Evolutionary conservation across 1,140 invertebrate genomes (phyloP).

Genomic region (Venturia canescens): DNA sequence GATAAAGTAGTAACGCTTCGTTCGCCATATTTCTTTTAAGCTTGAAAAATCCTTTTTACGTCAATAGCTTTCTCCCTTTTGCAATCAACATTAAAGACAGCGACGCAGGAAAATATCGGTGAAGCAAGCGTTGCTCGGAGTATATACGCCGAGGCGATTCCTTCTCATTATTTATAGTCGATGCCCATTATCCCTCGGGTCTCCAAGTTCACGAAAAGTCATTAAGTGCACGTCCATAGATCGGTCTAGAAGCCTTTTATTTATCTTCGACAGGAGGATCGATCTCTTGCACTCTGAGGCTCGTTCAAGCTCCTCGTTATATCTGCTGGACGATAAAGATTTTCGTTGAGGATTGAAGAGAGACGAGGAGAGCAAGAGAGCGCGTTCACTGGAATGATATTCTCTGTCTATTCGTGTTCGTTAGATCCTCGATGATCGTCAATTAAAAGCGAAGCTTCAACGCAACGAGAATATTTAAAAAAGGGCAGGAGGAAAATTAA

Average conservation of each 20-base stretch:
- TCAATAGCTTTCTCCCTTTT: not conserved
- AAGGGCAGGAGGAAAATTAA: not conserved
- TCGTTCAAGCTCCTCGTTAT: not conserved
- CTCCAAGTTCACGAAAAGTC: constrained; percentile 12
- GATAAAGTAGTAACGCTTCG: not conserved
- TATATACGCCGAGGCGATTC: too few relatives aligned
- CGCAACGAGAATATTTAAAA: not conserved
- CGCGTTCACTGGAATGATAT: not conserved
- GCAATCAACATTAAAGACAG: not conserved
- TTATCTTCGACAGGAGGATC: constrained; percentile 4
- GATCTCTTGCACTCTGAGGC: not conserved
- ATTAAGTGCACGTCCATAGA: not conserved
- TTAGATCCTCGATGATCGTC: too few relatives aligned
- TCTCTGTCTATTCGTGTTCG: not conserved
- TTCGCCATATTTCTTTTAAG: too few relatives aligned
- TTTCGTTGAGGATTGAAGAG: not conserved
- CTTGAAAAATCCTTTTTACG: too few relatives aligned
- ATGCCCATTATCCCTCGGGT: not conserved
- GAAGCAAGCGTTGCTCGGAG: too few relatives aligned
- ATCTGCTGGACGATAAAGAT: too few relatives aligned
- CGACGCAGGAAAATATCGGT: too few relatives aligned
- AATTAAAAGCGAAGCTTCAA: too few relatives aligned
- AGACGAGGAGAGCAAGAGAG: not conserved
- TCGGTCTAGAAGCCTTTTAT: not conserved
- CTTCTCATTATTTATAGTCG: not conserved